Conservation (phyloP, 2,113 vertebrate species). For the Callipepla squamata region DNA sequence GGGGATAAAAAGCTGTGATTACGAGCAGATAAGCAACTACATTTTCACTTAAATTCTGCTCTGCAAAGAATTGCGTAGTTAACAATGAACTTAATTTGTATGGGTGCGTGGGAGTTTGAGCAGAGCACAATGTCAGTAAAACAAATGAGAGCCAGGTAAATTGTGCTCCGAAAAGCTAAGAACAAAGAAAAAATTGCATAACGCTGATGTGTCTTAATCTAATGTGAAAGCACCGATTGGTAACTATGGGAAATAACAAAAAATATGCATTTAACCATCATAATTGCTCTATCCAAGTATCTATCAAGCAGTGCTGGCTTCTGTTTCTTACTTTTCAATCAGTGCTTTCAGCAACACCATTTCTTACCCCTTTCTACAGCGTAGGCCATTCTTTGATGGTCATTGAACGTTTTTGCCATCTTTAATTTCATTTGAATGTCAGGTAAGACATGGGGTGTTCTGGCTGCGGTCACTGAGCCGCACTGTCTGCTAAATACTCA, state of each 20-base stretch:
- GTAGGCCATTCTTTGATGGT: not conserved
- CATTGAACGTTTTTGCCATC: not conserved
- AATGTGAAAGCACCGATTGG: conserved; percentile 29
- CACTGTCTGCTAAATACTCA: not conserved
- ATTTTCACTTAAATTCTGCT: conserved; percentile 53
- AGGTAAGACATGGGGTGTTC: not conserved
- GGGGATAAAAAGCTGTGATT: conserved; percentile 31
- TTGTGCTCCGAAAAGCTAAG: conserved; percentile 63
- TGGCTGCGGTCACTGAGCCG: not conserved
- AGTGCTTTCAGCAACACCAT: not conserved
- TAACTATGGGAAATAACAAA: conserved; percentile 53
- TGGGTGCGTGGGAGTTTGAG: conserved; percentile 74
- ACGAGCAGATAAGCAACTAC: conserved; percentile 46
- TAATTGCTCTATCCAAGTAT: not conserved
- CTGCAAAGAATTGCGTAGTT: conserved; percentile 63
- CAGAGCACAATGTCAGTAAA: conserved; percentile 72
- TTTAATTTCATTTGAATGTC: not conserved
- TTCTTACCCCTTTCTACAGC: not conserved
- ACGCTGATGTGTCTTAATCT: conserved; percentile 50
- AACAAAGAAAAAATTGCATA: conserved; percentile 59
- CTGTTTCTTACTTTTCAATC: conserved; percentile 1
- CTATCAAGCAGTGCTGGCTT: not conserved
- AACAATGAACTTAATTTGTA: conserved; percentile 77
- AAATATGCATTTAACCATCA: not conserved
- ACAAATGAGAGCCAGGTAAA: conserved; percentile 58